These are phyloP conservation scores for Mythimna loreyi DNA, from an alignment of 2,888 invertebrate genomes.

Conservation along the genomic window DNA sequence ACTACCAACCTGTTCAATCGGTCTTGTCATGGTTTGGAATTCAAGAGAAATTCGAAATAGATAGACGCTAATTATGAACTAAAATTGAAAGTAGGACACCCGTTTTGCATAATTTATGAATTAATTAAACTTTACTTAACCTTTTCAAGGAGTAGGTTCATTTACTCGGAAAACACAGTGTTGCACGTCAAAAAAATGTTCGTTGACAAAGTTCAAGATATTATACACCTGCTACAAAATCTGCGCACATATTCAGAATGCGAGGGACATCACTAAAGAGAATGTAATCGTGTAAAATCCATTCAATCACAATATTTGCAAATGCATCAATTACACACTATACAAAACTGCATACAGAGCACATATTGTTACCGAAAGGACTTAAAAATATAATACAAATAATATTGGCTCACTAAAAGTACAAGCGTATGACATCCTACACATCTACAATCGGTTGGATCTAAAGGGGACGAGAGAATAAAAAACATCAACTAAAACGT, in stretches of 20 bases:
- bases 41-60: slow-evolving; percentile 48
- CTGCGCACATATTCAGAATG: slow-evolving; percentile 74
- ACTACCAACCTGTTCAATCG: slow-evolving; percentile 27
- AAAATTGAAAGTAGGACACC: slow-evolving; percentile 38
- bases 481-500: slow-evolving; percentile 90
- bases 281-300: slow-evolving; percentile 80
- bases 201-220: slow-evolving; percentile 64
- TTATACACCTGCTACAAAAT: slow-evolving; percentile 60
- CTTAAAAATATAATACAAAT: slow-evolving; percentile 87
- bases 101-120: slow-evolving; percentile 42
- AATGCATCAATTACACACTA: slow-evolving; percentile 77
- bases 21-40: slow-evolving; percentile 39
- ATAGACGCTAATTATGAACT: slow-evolving; percentile 36
- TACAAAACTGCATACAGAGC: slow-evolving; percentile 79
- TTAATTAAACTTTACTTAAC: slow-evolving; percentile 25
- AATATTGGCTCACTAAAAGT: slow-evolving; percentile 88
- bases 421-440: slow-evolving; percentile 90
- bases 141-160: neutral
- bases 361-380: slow-evolving; percentile 82
- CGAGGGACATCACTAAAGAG: slow-evolving; percentile 80
- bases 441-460: slow-evolving; percentile 88
- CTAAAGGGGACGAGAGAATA: slow-evolving; percentile 86
- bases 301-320: slow-evolving; percentile 83
- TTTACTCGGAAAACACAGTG: slow-evolving; percentile 8
- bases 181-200: slow-evolving; percentile 49